A percentile compares a stretch with the other conserved stretches of the same genome.
phyloP scores from a whole-genome alignment of 2,797 vertebrate genomes.

The Malacoraja senta region DNA sequence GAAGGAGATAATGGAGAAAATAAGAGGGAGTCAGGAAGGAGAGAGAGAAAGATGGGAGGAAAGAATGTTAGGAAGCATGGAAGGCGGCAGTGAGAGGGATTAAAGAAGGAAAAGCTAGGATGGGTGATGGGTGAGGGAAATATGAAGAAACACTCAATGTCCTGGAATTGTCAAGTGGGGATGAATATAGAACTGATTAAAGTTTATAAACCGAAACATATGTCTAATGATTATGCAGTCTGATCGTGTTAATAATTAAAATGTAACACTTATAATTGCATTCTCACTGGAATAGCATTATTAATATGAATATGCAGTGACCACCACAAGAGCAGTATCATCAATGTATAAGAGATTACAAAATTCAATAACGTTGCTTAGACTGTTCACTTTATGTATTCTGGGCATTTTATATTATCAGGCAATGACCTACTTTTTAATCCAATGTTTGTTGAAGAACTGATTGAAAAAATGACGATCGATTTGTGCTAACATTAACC shows the following conservation, averaged over 20 bases:
- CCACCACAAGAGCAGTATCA: background rate
- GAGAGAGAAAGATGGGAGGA: too few species aligned
- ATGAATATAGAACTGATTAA: background rate
- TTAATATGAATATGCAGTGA: background rate
- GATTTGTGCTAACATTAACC: background rate
- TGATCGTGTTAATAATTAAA: background rate
- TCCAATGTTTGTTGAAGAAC: background rate
- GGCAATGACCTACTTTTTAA: background rate
- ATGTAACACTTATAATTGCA: background rate
- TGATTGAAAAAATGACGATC: background rate
- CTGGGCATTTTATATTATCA: background rate
- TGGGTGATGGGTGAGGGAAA: too few species aligned
- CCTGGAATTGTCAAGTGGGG: background rate
- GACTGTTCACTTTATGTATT: background rate
- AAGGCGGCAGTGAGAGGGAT: too few species aligned
- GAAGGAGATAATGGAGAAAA: too few species aligned
- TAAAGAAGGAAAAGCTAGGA: too few species aligned
- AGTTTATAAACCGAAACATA: background rate
- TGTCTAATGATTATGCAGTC: background rate
- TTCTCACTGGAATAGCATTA: too few species aligned
- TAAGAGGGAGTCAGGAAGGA: too few species aligned
- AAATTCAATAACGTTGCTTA: background rate
- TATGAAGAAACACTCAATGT: background rate
- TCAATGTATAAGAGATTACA: background rate
- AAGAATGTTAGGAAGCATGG: too few species aligned